phyloP scores from a whole-genome alignment of 2,888 invertebrate species.

The Zele albiditarsus region DNA sequence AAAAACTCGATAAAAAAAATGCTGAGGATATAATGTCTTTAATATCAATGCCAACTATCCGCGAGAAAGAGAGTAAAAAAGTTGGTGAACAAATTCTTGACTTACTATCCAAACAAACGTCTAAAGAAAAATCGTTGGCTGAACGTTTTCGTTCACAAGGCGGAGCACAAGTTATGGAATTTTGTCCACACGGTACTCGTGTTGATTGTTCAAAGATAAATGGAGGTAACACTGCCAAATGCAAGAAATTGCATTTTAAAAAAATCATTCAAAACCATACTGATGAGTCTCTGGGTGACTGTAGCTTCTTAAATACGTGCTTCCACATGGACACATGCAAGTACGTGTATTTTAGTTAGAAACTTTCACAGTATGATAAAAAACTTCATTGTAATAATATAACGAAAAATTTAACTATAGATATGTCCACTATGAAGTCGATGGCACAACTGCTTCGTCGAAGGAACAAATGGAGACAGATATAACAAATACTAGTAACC shows the following conservation, averaged over 20 bases:
- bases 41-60: conserved; percentile 92
- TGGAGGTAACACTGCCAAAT: conserved; percentile 72
- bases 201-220: conserved; percentile 82
- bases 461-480: conserved; percentile 66
- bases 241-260: conserved; percentile 95
- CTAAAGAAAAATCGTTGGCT: conserved; percentile 95
- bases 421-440: conserved; percentile 98
- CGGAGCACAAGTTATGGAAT: conserved; percentile 94
- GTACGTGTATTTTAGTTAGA: conserved; percentile 68
- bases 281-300: conserved; percentile 95
- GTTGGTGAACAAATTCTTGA: conserved; percentile 97
- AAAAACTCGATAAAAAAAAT: conserved; percentile 64
- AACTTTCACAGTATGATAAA: background rate
- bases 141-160: conserved; percentile 97
- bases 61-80: conserved; percentile 96
- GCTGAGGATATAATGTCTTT: conserved; percentile 80
- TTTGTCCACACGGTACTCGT: conserved; percentile 96
- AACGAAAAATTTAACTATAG: conserved; percentile 70
- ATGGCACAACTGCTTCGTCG: conserved; percentile 78
- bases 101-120: conserved; percentile 94
- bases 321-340: conserved; percentile 99
- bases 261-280: conserved; percentile 97
- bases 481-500: conserved; percentile 51
- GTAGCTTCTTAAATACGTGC: conserved; percentile 98
- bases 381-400: background rate